A percentile compares a stretch with the other conserved stretches of the same genome.
phyloP scores from a whole-genome alignment of 1,140 invertebrate genomes.

The Ceratosolen fusciceps region DNA sequence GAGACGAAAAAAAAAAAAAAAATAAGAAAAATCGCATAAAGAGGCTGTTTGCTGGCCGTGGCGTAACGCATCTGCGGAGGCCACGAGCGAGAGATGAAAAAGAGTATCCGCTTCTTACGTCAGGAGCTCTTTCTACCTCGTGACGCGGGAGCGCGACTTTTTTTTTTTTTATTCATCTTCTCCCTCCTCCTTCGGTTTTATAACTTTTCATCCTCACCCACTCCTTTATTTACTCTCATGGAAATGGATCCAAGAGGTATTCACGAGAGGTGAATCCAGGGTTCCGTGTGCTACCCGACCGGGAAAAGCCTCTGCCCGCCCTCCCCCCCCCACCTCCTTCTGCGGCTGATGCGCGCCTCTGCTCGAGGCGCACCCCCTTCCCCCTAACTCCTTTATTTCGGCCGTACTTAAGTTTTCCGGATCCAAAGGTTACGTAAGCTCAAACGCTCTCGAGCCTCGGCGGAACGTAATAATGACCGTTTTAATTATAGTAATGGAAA shows the following conservation, averaged over 20 bases:
- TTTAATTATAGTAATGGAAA: constrained; percentile 29
- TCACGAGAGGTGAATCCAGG: too few species aligned
- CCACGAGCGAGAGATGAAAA: too few species aligned
- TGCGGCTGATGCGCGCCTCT: background rate
- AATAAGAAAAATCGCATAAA: constrained; percentile 42
- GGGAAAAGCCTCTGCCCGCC: too few species aligned
- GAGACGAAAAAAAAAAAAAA: too few species aligned
- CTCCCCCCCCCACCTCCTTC: too few species aligned
- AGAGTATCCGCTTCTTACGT: constrained; percentile 48
- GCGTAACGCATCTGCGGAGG: background rate
- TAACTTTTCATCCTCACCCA: too few species aligned
- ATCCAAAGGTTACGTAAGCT: background rate
- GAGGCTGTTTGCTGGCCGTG: background rate
- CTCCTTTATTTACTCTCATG: too few species aligned
- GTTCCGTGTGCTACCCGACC: too few species aligned
- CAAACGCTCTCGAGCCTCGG: background rate
- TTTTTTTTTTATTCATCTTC: background rate
- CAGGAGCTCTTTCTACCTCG: constrained; percentile 37
- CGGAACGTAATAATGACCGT: background rate
- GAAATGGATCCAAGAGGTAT: too few species aligned
- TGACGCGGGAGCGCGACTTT: background rate
- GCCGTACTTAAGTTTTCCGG: background rate
- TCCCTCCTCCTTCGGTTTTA: too few species aligned
- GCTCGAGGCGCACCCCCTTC: background rate
- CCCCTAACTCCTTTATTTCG: too few species aligned